These are phyloP conservation scores for Characodon lateralis DNA, from an alignment of 2,797 vertebrate species.

Conservation along the genomic window DNA sequence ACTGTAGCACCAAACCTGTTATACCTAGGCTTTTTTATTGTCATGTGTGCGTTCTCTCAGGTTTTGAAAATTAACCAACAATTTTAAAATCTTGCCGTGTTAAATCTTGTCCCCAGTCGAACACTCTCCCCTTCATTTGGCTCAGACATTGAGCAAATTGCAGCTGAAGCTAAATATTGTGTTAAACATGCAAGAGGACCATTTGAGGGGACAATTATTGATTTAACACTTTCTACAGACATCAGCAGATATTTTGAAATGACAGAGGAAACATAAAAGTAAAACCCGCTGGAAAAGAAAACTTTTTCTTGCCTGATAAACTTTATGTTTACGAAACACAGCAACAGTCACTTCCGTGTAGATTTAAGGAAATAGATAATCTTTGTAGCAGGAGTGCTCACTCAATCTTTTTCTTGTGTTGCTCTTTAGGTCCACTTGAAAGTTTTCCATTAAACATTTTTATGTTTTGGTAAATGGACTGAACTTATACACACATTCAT, in stretches of 20 bases:
- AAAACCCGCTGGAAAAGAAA: background rate
- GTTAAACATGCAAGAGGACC: background rate
- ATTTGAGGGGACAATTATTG: background rate
- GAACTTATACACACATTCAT: no score
- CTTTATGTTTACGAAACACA: background rate
- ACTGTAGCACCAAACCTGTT: no score
- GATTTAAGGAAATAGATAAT: background rate
- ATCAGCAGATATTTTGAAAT: conserved; percentile 1
- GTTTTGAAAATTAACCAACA: no score
- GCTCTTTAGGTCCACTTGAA: background rate
- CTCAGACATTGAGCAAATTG: background rate
- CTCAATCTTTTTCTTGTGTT: background rate
- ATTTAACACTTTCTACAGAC: background rate
- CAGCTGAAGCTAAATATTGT: background rate
- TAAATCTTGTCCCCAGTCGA: background rate
- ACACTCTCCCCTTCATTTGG: background rate
- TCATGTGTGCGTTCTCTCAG: no score
- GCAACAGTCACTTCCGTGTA: background rate
- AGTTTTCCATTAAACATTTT: background rate
- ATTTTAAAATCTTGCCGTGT: no score
- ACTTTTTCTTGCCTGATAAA: background rate
- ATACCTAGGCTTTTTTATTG: no score
- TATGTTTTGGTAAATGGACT: no score
- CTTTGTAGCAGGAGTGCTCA: background rate
- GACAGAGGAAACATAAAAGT: background rate